Base-by-base conservation (phyloP, 2,113 vertebrate species). In the Lophius piscatorius region DNA sequence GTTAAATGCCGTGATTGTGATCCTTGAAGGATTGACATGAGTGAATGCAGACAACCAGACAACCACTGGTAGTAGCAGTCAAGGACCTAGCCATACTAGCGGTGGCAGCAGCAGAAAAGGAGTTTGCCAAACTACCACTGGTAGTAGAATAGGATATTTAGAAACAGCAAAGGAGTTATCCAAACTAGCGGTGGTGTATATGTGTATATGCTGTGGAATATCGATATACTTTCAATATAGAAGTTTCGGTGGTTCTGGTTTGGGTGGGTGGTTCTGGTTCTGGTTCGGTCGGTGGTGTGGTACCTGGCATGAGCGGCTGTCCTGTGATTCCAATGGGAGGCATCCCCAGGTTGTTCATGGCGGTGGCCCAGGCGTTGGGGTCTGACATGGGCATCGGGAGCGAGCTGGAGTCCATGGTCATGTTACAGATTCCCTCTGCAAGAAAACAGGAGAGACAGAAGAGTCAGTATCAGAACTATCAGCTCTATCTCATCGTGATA, bases 311-410 rank as follows among this genome's bases (percentile, higher is more conserved):
- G 54, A 97, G 92, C 9, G 94, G 94, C 76, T 96, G 95, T 81
- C 93, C 94, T 0, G 92, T 91, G 70, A 98, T 93, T 60, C 94
- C 92, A 65, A 98, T 91, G 2, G 95, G 94, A 78, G 95, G 91
- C 95, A 98, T 97, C 45, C 96, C 94, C 42, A 98, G 91, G 78
- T 97, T 98, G 90, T 96, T 97, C 96, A 98, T 97, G n/a, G 96
- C 96, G 2, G 95, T 96, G 23, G 95, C 92, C 96, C 96, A 98
- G 61, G 94, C 92, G 10, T 88, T 92, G 5, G 95, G 94, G 82
- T 98, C 94, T 0, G 96, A 95, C 91, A 98, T 93, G 58, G 94
- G 94, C 85, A 98, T 93, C 6, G 93, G 89, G 90, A 96, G 93
- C 2, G 89, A 91, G 84, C 91, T 89, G 40, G 95, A 93, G 57